phyloP scores from a whole-genome alignment of 2,888 invertebrate species.

The Drosophila infuscata region DNA sequence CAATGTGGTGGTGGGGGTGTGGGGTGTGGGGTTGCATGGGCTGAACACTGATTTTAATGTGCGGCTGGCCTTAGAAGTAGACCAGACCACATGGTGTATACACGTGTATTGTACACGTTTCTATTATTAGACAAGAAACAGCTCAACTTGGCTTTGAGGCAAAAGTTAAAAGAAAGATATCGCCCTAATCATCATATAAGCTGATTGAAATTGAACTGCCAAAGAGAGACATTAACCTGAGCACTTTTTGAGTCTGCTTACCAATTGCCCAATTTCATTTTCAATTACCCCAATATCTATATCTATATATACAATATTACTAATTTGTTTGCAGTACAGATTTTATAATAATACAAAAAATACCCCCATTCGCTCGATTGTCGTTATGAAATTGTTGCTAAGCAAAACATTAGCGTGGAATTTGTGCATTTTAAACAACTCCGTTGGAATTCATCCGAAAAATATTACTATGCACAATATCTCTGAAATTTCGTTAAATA shows the following conservation, averaged over 20 bases:
- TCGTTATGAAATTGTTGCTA: not conserved
- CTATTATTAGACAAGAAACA: constrained; percentile 49
- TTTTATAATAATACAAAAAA: not conserved
- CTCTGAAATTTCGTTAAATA: constrained; percentile 1
- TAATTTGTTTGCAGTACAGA: not conserved
- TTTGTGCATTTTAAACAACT: not conserved
- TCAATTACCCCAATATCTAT: not conserved
- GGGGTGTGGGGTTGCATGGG: too few relatives aligned
- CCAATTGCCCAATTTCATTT: not conserved
- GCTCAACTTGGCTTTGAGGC: not conserved
- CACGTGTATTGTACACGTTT: constrained; percentile 35
- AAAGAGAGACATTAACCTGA: constrained; percentile 18
- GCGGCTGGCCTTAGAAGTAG: constrained; percentile 50
- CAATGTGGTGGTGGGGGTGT: constrained; percentile 44
- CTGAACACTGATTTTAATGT: constrained; percentile 9
- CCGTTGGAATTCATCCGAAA: not conserved
- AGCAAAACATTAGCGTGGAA: not conserved
- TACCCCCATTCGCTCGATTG: not conserved
- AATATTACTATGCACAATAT: not conserved
- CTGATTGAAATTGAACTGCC: constrained; percentile 35
- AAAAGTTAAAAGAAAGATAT: constrained; percentile 25
- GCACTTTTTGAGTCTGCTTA: constrained; percentile 23
- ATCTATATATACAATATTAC: too few relatives aligned
- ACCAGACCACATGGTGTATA: constrained; percentile 37
- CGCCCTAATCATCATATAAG: constrained; percentile 42